These are phyloP conservation scores for Mustela nigripes DNA, from an alignment of 2,113 vertebrate genomes.

Conservation along the genomic window DNA sequence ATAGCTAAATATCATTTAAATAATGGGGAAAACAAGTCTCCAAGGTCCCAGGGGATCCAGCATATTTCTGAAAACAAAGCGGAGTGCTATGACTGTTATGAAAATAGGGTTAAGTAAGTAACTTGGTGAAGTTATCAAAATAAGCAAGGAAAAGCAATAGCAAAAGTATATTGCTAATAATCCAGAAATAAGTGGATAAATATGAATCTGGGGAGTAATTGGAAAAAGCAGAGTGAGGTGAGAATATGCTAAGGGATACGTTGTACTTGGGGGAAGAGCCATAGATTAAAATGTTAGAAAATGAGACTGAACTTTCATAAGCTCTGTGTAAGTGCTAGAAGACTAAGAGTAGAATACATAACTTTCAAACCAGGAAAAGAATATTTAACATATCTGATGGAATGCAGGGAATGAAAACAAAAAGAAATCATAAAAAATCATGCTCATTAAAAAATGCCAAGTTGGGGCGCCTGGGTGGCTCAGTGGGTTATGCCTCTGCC, in stretches of 20 bases:
- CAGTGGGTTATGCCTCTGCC: no score
- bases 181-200: not conserved
- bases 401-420: not conserved
- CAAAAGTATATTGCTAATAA: not conserved
- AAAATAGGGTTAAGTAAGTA: not conserved
- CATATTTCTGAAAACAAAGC: slow-evolving; percentile 6
- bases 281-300: not conserved
- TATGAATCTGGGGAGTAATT: not conserved
- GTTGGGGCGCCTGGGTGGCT: not conserved
- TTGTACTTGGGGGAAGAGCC: not conserved
- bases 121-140: not conserved
- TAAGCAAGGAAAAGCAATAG: not conserved
- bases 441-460: slow-evolving; percentile 18
- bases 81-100: not conserved
- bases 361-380: slow-evolving; percentile 22
- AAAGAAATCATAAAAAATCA: not conserved
- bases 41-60: not conserved
- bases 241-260: not conserved
- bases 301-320: not conserved
- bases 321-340: not conserved
- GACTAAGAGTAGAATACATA: not conserved
- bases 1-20: not conserved
- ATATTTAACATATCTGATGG: not conserved
- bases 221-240: not conserved
- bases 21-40: not conserved